Evolutionary conservation across 2,797 vertebrate genomes (phyloP).

Genomic region (Sebastes wilsoni): DNA sequence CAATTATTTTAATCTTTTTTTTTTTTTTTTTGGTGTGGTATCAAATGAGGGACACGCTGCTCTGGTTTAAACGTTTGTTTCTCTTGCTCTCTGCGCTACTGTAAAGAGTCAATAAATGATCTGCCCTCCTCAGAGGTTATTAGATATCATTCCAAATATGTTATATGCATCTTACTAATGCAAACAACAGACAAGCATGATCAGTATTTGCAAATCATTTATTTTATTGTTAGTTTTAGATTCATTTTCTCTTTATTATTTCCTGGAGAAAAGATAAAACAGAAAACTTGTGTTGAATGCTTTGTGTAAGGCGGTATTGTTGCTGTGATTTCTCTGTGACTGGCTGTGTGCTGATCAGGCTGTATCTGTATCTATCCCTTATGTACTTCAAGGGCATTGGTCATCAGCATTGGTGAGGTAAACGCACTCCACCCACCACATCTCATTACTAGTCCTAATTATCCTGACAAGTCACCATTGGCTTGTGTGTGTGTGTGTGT

Average conservation of each 20-base stretch:
- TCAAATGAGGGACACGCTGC: constrained; percentile 61
- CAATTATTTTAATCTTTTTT: constrained; percentile 82
- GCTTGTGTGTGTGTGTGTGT: constrained; percentile 22
- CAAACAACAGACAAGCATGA: constrained; percentile 1
- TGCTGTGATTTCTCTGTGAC: constrained; percentile 8
- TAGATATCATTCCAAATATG: not conserved
- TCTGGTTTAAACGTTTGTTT: constrained; percentile 55
- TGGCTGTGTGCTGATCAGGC: constrained; percentile 38
- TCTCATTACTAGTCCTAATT: constrained; percentile 80
- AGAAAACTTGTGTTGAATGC: not conserved
- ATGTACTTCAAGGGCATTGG: constrained; percentile 71
- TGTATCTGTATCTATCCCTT: constrained; percentile 4
- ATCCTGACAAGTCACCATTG: constrained; percentile 71
- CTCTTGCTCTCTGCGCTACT: not conserved
- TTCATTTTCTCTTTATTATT: not conserved
- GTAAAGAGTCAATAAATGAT: constrained; percentile 16
- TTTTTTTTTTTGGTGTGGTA: constrained; percentile 51
- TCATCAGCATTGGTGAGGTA: constrained; percentile 69
- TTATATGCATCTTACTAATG: constrained; percentile 6
- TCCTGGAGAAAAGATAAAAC: not conserved
- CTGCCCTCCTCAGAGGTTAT: not conserved
- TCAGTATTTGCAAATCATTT: not conserved
- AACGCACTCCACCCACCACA: constrained; percentile 66
- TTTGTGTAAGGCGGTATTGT: not conserved
- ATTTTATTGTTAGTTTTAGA: not conserved